Conservation (phyloP, 1,140 invertebrate species). For the Holotrichia oblita region DNA sequence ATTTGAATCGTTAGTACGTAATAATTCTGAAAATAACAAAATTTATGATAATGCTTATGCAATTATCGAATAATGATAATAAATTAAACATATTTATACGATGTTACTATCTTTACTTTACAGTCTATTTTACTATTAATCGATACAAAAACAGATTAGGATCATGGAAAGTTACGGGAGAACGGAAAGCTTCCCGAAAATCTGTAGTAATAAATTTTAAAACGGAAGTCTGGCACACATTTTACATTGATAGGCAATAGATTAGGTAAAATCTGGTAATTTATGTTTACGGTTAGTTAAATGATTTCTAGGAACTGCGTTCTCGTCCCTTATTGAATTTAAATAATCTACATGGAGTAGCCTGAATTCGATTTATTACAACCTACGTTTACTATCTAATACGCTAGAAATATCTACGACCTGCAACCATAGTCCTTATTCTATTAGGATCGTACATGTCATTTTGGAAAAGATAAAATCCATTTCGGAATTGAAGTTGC, state of each 20-base stretch:
- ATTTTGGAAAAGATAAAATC: too few relatives aligned
- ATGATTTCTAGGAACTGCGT: not conserved
- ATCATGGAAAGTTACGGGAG: not conserved
- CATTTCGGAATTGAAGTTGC: too few relatives aligned
- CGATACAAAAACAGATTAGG: not conserved
- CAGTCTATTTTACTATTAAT: not conserved
- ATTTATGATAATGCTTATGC: too few relatives aligned
- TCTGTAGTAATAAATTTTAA: not conserved
- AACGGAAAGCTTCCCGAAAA: not conserved
- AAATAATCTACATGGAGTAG: not conserved
- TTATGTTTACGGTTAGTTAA: constrained; percentile 5
- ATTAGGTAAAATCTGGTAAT: constrained; percentile 13
- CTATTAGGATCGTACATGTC: too few relatives aligned
- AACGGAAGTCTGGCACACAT: constrained; percentile 14
- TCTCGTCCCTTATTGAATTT: not conserved
- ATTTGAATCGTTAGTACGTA: too few relatives aligned
- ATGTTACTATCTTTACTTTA: not conserved
- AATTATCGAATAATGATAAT: not conserved
- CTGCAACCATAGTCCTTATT: too few relatives aligned
- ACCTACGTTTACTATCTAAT: not conserved
- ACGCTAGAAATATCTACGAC: too few relatives aligned
- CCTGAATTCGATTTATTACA: not conserved
- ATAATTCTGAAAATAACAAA: too few relatives aligned
- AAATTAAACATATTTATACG: not conserved
- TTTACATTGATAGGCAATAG: not conserved